A percentile compares a stretch with the other conserved stretches of the same genome.
These are phyloP conservation scores for Ormyrus thymus DNA, from an alignment of 2,888 invertebrate species.

Conservation along the genomic window DNA sequence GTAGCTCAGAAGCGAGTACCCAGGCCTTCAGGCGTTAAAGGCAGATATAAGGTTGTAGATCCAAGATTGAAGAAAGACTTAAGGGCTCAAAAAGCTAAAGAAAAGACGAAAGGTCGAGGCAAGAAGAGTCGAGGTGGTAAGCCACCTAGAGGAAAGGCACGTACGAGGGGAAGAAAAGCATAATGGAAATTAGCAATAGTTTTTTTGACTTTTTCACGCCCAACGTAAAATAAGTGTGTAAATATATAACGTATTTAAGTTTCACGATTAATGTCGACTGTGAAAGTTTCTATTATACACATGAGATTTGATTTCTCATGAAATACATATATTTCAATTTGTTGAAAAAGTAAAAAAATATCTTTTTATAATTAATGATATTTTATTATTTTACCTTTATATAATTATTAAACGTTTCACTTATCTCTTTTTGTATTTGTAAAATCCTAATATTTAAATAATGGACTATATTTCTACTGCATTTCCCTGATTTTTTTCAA, in stretches of 20 bases:
- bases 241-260: conserved; percentile 45
- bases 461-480: too few relatives aligned
- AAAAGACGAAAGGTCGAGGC: conserved; percentile 76
- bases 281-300: conserved; percentile 22
- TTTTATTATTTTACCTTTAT: too few relatives aligned
- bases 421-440: too few relatives aligned
- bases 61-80: conserved; percentile 96
- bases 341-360: conserved; percentile 31
- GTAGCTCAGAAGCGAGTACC: conserved; percentile 84
- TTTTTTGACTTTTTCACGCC: conserved; percentile 32
- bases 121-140: conserved; percentile 58
- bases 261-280: conserved; percentile 10
- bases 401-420: too few relatives aligned
- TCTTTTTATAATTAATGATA: background rate
- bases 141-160: conserved; percentile 49
- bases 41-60: conserved; percentile 96
- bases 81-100: conserved; percentile 81
- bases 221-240: conserved; percentile 50
- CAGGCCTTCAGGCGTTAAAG: conserved; percentile 92
- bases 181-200: conserved; percentile 35
- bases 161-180: conserved; percentile 57
- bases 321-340: conserved; percentile 9
- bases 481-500: too few relatives aligned
- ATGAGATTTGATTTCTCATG: conserved; percentile 22
- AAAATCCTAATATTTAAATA: too few relatives aligned